Percentiles rank a stretch among this genome's conserved stretches.
These are phyloP conservation scores for Catonia carolina DNA, from an alignment of 2,888 invertebrate species.

Conservation along the genomic window DNA sequence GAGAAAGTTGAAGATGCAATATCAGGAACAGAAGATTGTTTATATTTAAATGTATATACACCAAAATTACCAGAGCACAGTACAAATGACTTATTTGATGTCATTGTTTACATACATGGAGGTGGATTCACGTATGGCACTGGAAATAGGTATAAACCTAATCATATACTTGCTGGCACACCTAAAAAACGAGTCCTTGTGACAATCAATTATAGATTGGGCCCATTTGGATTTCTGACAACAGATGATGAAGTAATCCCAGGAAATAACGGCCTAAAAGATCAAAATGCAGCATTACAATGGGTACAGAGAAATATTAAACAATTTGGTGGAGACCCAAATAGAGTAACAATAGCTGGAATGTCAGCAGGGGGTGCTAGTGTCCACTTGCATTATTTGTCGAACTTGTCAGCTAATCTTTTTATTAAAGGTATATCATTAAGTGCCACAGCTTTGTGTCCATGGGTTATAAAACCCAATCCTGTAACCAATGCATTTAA, in stretches of 20 bases:
- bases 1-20: too few species aligned
- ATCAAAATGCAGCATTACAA: constrained; percentile 30
- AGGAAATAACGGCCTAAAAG: constrained; percentile 41
- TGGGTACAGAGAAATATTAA: constrained; percentile 38
- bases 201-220: constrained; percentile 42
- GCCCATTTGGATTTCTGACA: constrained; percentile 43
- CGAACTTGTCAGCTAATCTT: constrained; percentile 39
- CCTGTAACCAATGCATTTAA: constrained; percentile 54
- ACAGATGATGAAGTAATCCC: constrained; percentile 37
- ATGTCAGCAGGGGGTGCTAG: constrained; percentile 40
- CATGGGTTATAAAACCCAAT: constrained; percentile 53
- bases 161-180: constrained; percentile 53
- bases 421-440: constrained; percentile 58
- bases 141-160: constrained; percentile 49
- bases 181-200: constrained; percentile 45
- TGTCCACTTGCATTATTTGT: constrained; percentile 39
- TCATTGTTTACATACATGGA: constrained; percentile 46
- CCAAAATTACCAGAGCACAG: neutral
- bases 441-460: constrained; percentile 61
- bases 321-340: constrained; percentile 38
- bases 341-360: constrained; percentile 39
- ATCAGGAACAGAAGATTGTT: neutral
- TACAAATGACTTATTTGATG: constrained; percentile 31
- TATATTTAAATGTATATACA: neutral
- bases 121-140: constrained; percentile 57